phyloP scores from a whole-genome alignment of 2,113 vertebrate species.

The Platysteira castanea region DNA sequence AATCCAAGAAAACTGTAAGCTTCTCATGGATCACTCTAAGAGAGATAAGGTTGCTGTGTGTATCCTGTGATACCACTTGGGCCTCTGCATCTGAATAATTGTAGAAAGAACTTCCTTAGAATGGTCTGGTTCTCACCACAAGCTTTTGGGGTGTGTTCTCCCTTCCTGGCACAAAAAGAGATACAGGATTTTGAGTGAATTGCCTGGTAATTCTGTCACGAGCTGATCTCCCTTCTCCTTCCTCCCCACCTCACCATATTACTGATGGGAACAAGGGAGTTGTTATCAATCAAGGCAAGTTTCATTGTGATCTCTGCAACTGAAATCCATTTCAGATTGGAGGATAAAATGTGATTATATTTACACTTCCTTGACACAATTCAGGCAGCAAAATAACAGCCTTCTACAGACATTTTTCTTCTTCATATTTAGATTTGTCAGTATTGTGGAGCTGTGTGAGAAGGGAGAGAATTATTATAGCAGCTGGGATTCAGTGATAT shows the following conservation, averaged over 20 bases:
- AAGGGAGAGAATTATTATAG: constrained; percentile 42
- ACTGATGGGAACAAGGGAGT: constrained; percentile 71
- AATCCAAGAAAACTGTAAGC: background rate
- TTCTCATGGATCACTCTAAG: background rate
- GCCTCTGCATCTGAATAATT: background rate
- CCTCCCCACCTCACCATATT: constrained; percentile 35
- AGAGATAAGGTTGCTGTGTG: accelerated
- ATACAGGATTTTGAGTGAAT: constrained; percentile 41
- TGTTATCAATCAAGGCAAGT: constrained; percentile 74
- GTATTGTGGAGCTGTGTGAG: constrained; percentile 31
- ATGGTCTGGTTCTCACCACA: background rate
- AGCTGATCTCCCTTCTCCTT: constrained; percentile 34
- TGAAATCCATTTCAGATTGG: constrained; percentile 75
- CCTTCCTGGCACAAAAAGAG: background rate
- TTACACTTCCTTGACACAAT: constrained; percentile 76
- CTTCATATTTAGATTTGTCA: constrained; percentile 79
- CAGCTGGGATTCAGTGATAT: constrained; percentile 36
- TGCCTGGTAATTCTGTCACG: constrained; percentile 55
- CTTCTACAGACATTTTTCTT: constrained; percentile 71
- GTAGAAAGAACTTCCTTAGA: background rate
- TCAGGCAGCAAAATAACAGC: constrained; percentile 77
- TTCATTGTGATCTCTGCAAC: constrained; percentile 69
- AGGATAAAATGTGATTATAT: constrained; percentile 80
- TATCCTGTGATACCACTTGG: background rate
- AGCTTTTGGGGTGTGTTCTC: background rate